Base-by-base conservation (phyloP, 2,888 invertebrate species). In the Tetanocera ferruginea region DNA sequence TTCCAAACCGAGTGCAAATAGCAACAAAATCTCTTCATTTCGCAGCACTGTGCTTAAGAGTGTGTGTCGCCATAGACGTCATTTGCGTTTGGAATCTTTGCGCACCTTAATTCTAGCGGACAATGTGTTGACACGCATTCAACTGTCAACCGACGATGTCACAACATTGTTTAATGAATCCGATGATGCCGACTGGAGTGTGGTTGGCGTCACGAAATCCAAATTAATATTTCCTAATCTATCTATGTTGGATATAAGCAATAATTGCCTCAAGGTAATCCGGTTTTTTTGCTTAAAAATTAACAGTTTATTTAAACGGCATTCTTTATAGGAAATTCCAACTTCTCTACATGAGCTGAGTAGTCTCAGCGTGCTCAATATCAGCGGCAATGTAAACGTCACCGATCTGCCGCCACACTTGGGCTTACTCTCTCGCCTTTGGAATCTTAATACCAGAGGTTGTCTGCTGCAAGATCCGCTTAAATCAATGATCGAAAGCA, bases 361-460 rank as follows among this genome's bases (percentile, higher is more conserved):
- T 79, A 95, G 96, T 88, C 91, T 99, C 3, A 97, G 98, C n/a
- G 98, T 98, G 55, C 91, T 99, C 55, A 98, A 98, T 88, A 93
- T 99, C 69, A 96, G 96, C 86, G 90, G 90, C 5, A 90, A 88
- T 89, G 84, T 91, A 91, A 96, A 96, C 55, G 93, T 97, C 74
- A 93, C 93, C 5, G 95, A 97, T 86, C 92, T 99, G 75, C 99
- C 99, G 0, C 95, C 98, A 0, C 97, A 98, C 89, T 95, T 99
- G 94, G 99, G 99, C 0, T 91, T 98, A 8, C 92, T 99, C 2
- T 95, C 95, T 0, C 94, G 97, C n/a, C 91, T 99, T 55, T 99
- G 99, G 98, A 98, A 98, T 90, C 91, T 99, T 55, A 97, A 97
- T 89, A 95, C 98, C 3, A 93, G 94, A 62, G 97, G 97, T 3